Evolutionary conservation across 1,140 invertebrate genomes (phyloP), one percentile per base, ranked within the genome.

Genomic region (Macrobrachium nipponense): DNA sequence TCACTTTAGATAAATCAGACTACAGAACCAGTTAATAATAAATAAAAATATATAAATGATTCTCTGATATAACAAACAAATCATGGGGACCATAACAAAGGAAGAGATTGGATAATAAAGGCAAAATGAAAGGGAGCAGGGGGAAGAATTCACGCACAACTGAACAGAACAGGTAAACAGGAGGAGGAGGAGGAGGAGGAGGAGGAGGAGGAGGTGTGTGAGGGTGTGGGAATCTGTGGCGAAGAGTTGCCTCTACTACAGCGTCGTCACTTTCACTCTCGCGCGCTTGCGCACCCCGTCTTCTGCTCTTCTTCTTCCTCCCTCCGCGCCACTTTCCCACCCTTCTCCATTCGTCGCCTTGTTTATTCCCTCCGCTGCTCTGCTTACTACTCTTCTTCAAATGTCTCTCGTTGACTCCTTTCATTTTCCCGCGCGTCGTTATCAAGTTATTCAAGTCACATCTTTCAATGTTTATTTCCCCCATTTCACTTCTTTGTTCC

Each of bases 201-300:
- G 43, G 36, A 1, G 58, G 51, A 20, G 43, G 20, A 51, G 58
- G 73, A 51, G 23, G 51, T 27, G 75, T n/a, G 51, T 11, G 75
- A 77, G 75, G 23, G 51, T n/a, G 75, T 27, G n/a, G 44, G 51
- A 27, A 58, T 51, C 20, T n/a, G 18, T n/a, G 75, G 59, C 44
- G n/a, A 14, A 59, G 75, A 77, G 51, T n/a, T 18, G 58, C 20
- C 51, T n/a, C n/a, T n/a, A 18, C 20, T 43, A 43, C 36, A 43
- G 70, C 27, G 64, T 66, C 27, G 64, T 66, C 18, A 20, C 64
- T 66, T 66, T 66, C 64, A 20, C 23, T 66, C 64, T 66, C 23
- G 64, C 64, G 18, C 23, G 64, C 64, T 8, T 66, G 64, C 64
- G 18, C 23, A 23, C 64, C 23, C 23, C 5, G 20, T n/a, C 4